These are phyloP conservation scores for Chironomus tentans DNA, from an alignment of 2,888 invertebrate genomes.

Conservation along the genomic window DNA sequence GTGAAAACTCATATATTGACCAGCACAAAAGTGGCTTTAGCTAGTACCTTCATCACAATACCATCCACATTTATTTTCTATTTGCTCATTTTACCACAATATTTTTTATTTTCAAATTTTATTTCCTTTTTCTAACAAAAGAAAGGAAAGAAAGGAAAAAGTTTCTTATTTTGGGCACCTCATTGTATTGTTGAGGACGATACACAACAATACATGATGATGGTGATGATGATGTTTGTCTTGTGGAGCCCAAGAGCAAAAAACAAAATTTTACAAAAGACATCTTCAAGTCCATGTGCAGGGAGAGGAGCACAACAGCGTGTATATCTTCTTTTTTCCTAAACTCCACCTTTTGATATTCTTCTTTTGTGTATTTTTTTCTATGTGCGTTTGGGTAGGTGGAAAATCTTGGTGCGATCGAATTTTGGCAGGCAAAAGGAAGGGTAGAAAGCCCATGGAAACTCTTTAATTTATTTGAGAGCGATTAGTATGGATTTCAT, in stretches of 20 bases:
- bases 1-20: no score
- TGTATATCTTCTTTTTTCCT: no score
- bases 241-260: conserved; percentile 9
- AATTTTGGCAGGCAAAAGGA: conserved; percentile 7
- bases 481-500: conserved; percentile 11
- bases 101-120: no score
- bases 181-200: background rate
- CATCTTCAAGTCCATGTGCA: background rate
- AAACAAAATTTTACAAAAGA: background rate
- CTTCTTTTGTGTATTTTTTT: conserved; percentile 22
- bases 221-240: conserved; percentile 11
- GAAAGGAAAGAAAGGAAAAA: background rate
- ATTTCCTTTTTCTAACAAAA: no score
- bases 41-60: no score
- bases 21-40: no score
- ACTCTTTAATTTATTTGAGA: conserved; percentile 23
- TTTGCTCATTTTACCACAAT: no score
- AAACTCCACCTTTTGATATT: conserved; percentile 26
- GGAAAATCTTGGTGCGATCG: conserved; percentile 22
- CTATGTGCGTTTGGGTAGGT: conserved; percentile 17
- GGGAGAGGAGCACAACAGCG: no score
- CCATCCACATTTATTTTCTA: no score
- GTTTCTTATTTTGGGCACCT: background rate
- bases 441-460: conserved; percentile 25
- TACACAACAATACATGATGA: no score